phyloP scores from a whole-genome alignment of 2,113 vertebrate genomes.

The Actenoides lindsayi region DNA sequence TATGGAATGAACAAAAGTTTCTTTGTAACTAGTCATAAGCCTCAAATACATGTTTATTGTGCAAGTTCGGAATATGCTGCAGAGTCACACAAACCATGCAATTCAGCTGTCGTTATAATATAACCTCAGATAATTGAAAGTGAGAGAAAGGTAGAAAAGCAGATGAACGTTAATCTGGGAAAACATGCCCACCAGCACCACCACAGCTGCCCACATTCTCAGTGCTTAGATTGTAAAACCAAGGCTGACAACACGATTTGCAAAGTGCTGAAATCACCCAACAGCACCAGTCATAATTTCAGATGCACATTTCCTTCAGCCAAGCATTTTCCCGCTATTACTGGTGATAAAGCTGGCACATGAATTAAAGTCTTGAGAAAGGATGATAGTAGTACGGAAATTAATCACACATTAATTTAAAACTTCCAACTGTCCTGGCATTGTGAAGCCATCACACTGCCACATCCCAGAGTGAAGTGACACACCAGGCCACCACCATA shows the following conservation, averaged over 20 bases:
- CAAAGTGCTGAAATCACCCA: conserved; percentile 32
- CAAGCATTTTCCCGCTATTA: conserved; percentile 27
- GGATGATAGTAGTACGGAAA: conserved; percentile 4
- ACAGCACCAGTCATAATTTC: conserved; percentile 3
- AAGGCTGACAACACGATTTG: conserved; percentile 17
- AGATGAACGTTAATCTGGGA: neutral
- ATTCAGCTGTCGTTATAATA: neutral
- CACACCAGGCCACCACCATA: neutral
- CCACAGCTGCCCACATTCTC: neutral
- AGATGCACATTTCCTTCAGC: conserved; percentile 32
- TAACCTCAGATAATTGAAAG: neutral
- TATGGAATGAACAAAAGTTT: neutral
- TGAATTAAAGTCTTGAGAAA: conserved; percentile 38
- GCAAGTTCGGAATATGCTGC: neutral
- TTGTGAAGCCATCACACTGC: neutral
- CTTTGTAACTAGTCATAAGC: neutral
- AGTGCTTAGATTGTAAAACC: neutral
- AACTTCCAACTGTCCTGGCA: neutral
- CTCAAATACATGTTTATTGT: neutral
- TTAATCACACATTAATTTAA: conserved; percentile 28
- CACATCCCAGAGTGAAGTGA: neutral
- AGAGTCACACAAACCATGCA: neutral
- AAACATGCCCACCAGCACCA: conserved; percentile 13
- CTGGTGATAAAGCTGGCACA: conserved; percentile 13
- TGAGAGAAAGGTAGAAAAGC: conserved; percentile 10